Evolutionary conservation across 2,888 invertebrate genomes (phyloP).

Genomic region (Coenonympha glycerion): DNA sequence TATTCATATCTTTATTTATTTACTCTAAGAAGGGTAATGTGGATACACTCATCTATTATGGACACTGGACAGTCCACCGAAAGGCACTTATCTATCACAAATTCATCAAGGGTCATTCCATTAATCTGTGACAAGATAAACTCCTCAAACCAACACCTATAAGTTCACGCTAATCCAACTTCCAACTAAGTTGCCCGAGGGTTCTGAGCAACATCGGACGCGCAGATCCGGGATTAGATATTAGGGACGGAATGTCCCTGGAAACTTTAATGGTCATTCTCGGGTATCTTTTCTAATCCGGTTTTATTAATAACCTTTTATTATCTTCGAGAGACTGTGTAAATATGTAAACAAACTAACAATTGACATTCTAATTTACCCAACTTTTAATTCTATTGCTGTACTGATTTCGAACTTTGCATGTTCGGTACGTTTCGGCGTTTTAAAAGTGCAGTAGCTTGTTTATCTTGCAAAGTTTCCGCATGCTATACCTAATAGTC

Average conservation of each 20-base stretch:
- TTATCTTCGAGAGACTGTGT: not conserved
- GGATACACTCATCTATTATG: too few species aligned
- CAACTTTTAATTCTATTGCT: too few species aligned
- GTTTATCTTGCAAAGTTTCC: too few species aligned
- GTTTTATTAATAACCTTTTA: constrained; percentile 5
- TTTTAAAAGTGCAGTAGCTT: too few species aligned
- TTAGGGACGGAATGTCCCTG: not conserved
- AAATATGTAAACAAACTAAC: too few species aligned
- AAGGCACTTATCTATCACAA: not conserved
- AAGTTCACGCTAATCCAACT: constrained; percentile 31
- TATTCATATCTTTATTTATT: too few species aligned
- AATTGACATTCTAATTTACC: too few species aligned
- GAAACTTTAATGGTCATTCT: not conserved
- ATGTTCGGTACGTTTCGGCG: too few species aligned
- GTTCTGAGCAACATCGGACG: constrained; percentile 25
- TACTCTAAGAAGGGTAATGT: too few species aligned
- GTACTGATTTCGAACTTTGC: too few species aligned
- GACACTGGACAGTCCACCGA: not conserved
- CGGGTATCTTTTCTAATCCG: not conserved
- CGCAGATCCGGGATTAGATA: constrained; percentile 34
- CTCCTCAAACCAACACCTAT: constrained; percentile 5
- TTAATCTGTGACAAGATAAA: constrained; percentile 6
- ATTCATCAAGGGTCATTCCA: constrained; percentile 3
- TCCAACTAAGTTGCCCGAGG: constrained; percentile 37
- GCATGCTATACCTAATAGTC: too few species aligned